Evolutionary conservation across 2,888 invertebrate species (phyloP).

Genomic region (Caenorhabditis sp.): DNA sequence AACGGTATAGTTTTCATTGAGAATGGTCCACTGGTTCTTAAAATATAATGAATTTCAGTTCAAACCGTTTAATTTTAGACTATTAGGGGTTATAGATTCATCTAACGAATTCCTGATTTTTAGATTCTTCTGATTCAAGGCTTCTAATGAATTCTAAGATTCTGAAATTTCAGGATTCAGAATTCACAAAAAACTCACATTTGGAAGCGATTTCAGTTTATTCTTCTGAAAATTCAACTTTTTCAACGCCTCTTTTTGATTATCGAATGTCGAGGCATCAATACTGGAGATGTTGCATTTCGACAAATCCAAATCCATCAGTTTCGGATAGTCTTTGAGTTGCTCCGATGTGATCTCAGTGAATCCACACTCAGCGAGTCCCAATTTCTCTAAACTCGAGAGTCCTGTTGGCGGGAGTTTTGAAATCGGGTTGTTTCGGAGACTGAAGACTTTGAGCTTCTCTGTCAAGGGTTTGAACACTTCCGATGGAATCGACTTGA

Average conservation of each 20-base stretch:
- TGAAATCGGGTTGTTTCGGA: slow-evolving; percentile 74
- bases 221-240: slow-evolving; percentile 90
- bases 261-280: slow-evolving; percentile 69
- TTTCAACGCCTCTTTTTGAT: slow-evolving; percentile 85
- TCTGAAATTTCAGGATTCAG: no score
- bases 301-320: slow-evolving; percentile 75
- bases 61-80: no score
- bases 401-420: slow-evolving; percentile 66
- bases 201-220: slow-evolving; percentile 88
- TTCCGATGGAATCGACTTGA: slow-evolving; percentile 70
- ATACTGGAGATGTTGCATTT: slow-evolving; percentile 74
- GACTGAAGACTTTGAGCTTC: slow-evolving; percentile 71
- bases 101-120: no score
- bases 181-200: slow-evolving; percentile 28
- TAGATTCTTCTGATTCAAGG: no score
- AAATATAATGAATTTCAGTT: no score
- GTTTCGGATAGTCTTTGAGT: slow-evolving; percentile 71
- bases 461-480: slow-evolving; percentile 72
- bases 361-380: slow-evolving; percentile 72
- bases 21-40: no score
- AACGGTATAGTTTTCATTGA: no score
- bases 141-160: no score
- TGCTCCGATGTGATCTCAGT: slow-evolving; percentile 64
- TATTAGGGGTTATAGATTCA: no score
- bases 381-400: slow-evolving; percentile 65